Evolutionary conservation across 2,113 vertebrate species (phyloP), one percentile per base, ranked within the genome.

Genomic region (Xiphias gladius): DNA sequence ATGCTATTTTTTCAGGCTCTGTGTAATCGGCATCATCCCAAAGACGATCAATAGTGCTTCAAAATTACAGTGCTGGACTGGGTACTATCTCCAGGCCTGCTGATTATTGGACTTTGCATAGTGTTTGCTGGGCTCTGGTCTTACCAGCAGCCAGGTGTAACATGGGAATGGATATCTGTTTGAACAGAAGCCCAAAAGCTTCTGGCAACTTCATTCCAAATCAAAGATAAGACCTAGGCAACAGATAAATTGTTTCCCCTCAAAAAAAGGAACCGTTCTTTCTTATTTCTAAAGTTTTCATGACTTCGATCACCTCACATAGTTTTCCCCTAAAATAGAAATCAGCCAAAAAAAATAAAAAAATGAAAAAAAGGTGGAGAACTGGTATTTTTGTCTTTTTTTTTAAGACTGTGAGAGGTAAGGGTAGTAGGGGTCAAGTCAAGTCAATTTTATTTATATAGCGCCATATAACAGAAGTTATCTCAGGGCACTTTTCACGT

Each of bases 121-220:
- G 88, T 52, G 69, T 78, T 86, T 92, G 32, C 72, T 70, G 72
- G 58, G 73, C 66, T 79, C 61, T 61, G 73, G 73, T 86, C 84
- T 82, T 32, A 88, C 83, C 82, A 78, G 76, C 72, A 82, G 85
- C 84, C 84, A 92, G 91, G 89, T 90, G 86, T 59, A 88, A 84
- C 88, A 89, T 72, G 86, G 85, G 88, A 85, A 89, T 73, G 76
- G 86, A 83, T 88, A 78, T 81, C 28, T 84, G 87, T 89, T 91
- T 91, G 88, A 92, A 91, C 73, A 26, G 80, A 35, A 80, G 85
- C 89, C 89, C 77, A 87, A 85, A 63, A 80, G 90, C 89, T 88
- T 87, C 87, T 89, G 85, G 84, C 90, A 84, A 86, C 79, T 59
- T 84, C 75, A 79, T 64, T 86, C 80, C 58, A 32, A 89, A 93